Conservation (phyloP, 2,797 vertebrate species). For the Myripristis jacobus region DNA sequence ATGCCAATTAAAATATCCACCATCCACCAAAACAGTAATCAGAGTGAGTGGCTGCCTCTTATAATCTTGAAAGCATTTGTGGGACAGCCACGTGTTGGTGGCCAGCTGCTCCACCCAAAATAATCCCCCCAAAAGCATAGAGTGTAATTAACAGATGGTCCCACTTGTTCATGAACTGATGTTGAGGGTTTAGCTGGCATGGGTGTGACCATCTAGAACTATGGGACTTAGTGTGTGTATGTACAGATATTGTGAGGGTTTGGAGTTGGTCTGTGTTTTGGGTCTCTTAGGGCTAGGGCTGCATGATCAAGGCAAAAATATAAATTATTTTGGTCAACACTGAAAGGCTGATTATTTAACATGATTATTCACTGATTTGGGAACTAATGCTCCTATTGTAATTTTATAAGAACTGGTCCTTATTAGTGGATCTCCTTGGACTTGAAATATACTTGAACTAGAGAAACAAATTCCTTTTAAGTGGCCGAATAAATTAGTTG, state of each 20-base stretch:
- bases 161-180: slow-evolving; percentile 36
- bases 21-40: slow-evolving; percentile 36
- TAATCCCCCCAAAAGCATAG: slow-evolving; percentile 41
- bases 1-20: slow-evolving; percentile 13
- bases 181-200: slow-evolving; percentile 25
- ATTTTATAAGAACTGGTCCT: too few relatives aligned
- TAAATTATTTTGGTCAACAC: too few relatives aligned
- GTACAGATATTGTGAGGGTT: background rate
- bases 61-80: slow-evolving; percentile 40
- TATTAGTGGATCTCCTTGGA: too few relatives aligned
- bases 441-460: too few relatives aligned
- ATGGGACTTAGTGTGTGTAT: background rate
- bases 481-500: too few relatives aligned
- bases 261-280: too few relatives aligned
- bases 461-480: too few relatives aligned
- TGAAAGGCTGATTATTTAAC: too few relatives aligned
- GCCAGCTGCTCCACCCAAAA: slow-evolving; percentile 43
- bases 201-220: background rate
- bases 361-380: too few relatives aligned
- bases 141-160: slow-evolving; percentile 63
- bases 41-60: slow-evolving; percentile 30
- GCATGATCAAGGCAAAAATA: too few relatives aligned
- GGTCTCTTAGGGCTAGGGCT: too few relatives aligned
- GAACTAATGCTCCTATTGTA: too few relatives aligned
- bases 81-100: slow-evolving; percentile 6